Evolutionary conservation across 2,888 invertebrate species (phyloP), one percentile per base, ranked within the genome.

Genomic region (Meloe dianella): DNA sequence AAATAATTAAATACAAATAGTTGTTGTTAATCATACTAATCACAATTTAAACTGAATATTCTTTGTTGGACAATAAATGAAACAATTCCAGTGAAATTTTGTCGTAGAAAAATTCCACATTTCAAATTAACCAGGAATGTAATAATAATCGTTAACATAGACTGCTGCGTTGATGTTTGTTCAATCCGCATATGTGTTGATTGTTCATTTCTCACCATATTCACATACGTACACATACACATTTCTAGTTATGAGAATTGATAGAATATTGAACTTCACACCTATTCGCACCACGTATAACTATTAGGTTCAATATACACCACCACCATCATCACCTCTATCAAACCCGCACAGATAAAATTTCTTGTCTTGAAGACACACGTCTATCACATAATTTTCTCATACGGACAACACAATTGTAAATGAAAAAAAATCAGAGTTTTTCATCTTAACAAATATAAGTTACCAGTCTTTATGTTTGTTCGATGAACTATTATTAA

Each of bases 401-500:
- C 17, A n/a, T 17, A 5, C 17, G 14, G 14, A 14, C 12, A 35
- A 35, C 2, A 3, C 32, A 9, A 9, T 7, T 32, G 7, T 32
- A 10, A 5, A 32, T 2, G 32, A 7, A 32, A 7, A 32, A 32
- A 9, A 32, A 6, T 8, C 4, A 32, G 1, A 32, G 10, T 32
- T 32, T 5, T 32, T 1, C 32, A 32, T 1, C 32, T 4, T 27
- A 2, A 2, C 27, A 27, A 2, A 2, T 27, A 27, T 27, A 27
- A 4, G 27, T n/a, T 10, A 32, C 32, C 1, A 10, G 8, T 8
- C 35, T 10, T 12, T 35, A 35, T 41, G 10, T 41, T 41, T 41
- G 41, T 17, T 17, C 17, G 17, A 41, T 41, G n/a, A 41, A 41
- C 41, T 9, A 51, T 51, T 51, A 51, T 51, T 51, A 51, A 51